These are phyloP conservation scores for Vannuccia rotundouncinata DNA, from an alignment of 2,888 invertebrate genomes.

Conservation along the genomic window DNA sequence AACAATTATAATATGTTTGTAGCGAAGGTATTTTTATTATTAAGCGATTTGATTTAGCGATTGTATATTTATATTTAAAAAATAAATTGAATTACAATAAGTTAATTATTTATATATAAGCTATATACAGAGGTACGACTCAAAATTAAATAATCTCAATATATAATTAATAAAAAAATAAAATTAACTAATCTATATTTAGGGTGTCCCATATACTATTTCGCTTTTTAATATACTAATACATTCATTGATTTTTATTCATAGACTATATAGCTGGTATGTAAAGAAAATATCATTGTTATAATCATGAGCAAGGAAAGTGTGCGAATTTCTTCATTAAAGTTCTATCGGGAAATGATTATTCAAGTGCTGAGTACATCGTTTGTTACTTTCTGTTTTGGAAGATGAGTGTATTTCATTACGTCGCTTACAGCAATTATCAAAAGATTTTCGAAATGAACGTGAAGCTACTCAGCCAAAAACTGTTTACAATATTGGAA, in stretches of 20 bases:
- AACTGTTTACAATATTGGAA: constrained; percentile 9
- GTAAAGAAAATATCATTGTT: not conserved
- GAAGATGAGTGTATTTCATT: constrained; percentile 11
- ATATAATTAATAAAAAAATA: no score
- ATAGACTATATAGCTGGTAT: not conserved
- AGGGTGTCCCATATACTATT: no score
- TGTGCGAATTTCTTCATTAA: constrained; percentile 5
- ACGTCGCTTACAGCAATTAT: constrained; percentile 1
- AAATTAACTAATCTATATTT: no score
- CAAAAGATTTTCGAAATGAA: not conserved
- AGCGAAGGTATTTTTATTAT: no score
- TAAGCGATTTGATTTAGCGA: no score
- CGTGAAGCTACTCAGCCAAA: constrained; percentile 13
- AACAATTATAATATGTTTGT: no score
- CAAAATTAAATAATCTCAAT: no score
- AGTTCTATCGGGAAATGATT: constrained; percentile 2
- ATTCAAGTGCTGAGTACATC: constrained; percentile 1
- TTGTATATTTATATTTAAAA: no score
- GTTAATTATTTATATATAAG: no score
- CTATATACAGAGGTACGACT: no score
- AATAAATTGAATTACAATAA: no score
- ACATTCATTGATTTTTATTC: not conserved
- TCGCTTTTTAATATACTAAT: not conserved
- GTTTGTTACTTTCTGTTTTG: constrained; percentile 7
- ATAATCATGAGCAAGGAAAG: constrained; percentile 14